Evolutionary conservation across 2,797 vertebrate species (phyloP), one percentile per base, ranked within the genome.

Genomic region (Neosilurus hyrtlii): DNA sequence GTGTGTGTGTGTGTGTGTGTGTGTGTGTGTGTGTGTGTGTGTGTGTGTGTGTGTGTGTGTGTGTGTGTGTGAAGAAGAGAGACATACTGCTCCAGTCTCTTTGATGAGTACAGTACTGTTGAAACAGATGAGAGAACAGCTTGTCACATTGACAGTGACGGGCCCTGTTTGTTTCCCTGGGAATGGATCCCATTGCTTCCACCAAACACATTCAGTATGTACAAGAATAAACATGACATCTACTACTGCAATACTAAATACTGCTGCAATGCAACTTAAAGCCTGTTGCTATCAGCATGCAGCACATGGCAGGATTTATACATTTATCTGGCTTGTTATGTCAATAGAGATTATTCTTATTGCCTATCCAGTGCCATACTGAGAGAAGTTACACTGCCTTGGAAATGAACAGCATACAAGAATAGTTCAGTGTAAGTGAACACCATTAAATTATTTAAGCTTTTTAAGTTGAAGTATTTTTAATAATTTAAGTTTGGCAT

Each of bases 1-100:
- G 65, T 75, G 57, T 57, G 43, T 79, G 56, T 81, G 79, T 76
- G 71, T 56, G 49, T 74, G 84, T 62, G 76, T 75, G 24, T 70
- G 87, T 86, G 90, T 90, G 90, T 91, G 90, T 90, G 90, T 54
- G 49, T 65, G 37, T 74, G 63, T 67, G 62, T 84, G 51, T 59
- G 68, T 81, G 43, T 63, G 51, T 30, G 37, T 43, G 18, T 84
- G 16, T 81, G 26, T 83, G 85, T 81, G 62, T 52, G 35, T 49
- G 51, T 77, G 22, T 51, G 18, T 75, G 56, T 57, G 74, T 56
- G 61, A 49, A 51, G 62, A 52, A 82, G 43, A 82, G 62, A 30
- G 24, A 26, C 83, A 85, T 67, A 70, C 63, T 62, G 37, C 57
- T 68, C 54, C 59, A 30, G 79, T 16, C 11, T 43, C 35, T 80